Percentiles rank a stretch among this genome's conserved stretches.
These are phyloP conservation scores for Echinarachnius parma DNA, from an alignment of 53 echinoderm and acorn worm genomes.

Conservation along the genomic window DNA sequence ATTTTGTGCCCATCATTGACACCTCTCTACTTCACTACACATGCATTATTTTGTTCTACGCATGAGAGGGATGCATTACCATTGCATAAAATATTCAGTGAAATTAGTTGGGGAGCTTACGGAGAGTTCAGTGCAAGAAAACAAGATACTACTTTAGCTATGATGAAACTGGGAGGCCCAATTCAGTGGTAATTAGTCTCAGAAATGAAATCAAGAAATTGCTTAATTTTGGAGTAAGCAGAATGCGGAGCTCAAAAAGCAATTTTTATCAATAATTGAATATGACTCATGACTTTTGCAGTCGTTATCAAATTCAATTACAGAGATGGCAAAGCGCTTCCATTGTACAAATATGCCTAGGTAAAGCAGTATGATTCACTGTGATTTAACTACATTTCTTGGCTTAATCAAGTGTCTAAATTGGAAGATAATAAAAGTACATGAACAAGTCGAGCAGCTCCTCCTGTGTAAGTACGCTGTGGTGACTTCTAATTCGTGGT, in stretches of 20 bases:
- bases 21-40: not conserved
- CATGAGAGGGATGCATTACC: not conserved
- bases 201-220: slow-evolving; percentile 1
- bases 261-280: slow-evolving; percentile 33
- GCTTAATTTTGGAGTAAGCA: slow-evolving; percentile 1
- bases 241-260: slow-evolving; percentile 14
- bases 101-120: not conserved
- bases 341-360: not conserved
- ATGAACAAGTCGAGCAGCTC: not conserved
- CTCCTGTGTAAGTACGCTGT: too few relatives aligned
- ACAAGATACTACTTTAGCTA: too few relatives aligned
- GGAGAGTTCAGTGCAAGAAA: too few relatives aligned
- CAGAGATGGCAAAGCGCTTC: slow-evolving; percentile 14
- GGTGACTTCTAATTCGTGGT: too few relatives aligned
- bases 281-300: slow-evolving; percentile 36
- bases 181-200: slow-evolving; percentile 25
- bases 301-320: slow-evolving; percentile 15
- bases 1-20: not conserved
- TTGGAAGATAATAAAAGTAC: slow-evolving; percentile 33
- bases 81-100: not conserved
- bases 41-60: not conserved
- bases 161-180: too few relatives aligned
- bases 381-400: slow-evolving; percentile 6
- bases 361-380: not conserved
- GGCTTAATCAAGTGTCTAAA: slow-evolving; percentile 29